Percentiles rank a stretch among this genome's conserved stretches.
phyloP scores from a whole-genome alignment of 1,140 invertebrate species.

The Riptortus pedestris region DNA sequence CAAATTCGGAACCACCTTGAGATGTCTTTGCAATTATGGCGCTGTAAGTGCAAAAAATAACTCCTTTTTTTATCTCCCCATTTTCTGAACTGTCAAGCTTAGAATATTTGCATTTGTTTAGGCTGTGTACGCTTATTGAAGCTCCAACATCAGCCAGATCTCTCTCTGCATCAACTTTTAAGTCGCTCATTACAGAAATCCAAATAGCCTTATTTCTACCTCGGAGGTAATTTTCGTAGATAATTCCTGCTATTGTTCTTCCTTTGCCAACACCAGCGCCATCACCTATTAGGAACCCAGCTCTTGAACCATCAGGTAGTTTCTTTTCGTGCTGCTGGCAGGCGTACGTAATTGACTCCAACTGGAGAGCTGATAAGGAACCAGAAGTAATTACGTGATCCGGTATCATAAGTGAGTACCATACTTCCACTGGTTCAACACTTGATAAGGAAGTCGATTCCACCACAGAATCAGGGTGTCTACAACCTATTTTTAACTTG shows the following conservation, averaged over 20 bases:
- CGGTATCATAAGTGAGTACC: constrained; percentile 78
- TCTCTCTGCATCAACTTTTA: constrained; percentile 94
- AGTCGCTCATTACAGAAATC: constrained; percentile 96
- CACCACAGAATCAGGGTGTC: constrained; percentile 98
- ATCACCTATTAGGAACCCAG: constrained; percentile 95
- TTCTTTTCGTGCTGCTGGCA: constrained; percentile 91
- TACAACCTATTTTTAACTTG: constrained; percentile 87
- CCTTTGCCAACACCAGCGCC: constrained; percentile 99
- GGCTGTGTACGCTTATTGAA: constrained; percentile 70
- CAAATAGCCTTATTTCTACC: constrained; percentile 90
- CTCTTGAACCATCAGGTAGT: constrained; percentile 77
- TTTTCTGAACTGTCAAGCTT: constrained; percentile 89
- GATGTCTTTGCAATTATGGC: constrained; percentile 94
- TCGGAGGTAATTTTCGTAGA: constrained; percentile 93
- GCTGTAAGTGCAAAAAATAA: constrained; percentile 96
- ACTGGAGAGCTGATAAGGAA: constrained; percentile 83
- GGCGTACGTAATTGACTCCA: constrained; percentile 93
- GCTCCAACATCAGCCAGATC: constrained; percentile 95
- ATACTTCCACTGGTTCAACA: constrained; percentile 89
- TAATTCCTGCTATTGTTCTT: constrained; percentile 93
- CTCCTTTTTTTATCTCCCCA: constrained; percentile 86
- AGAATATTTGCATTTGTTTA: constrained; percentile 93
- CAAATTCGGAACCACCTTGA: constrained; percentile 76
- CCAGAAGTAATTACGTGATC: constrained; percentile 73
- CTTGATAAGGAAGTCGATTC: constrained; percentile 95